Conservation (phyloP, 2,797 vertebrate genomes). For the Neosilurus hyrtlii region DNA sequence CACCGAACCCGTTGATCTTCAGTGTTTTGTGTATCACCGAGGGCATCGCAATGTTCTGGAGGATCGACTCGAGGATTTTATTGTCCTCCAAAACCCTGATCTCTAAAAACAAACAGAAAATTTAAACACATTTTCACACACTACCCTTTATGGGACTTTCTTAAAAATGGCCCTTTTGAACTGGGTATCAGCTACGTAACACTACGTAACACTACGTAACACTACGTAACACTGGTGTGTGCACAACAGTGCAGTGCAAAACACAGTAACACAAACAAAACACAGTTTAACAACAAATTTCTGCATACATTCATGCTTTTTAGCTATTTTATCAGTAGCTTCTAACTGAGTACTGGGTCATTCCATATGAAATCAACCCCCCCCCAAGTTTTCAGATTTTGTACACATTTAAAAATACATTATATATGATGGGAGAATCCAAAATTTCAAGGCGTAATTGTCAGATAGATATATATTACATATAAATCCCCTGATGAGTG, state of each 20-base stretch:
- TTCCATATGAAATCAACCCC: no score
- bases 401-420: no score
- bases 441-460: no score
- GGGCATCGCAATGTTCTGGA: constrained; percentile 82
- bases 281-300: background rate
- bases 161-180: background rate
- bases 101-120: constrained; percentile 64
- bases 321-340: background rate
- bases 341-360: background rate
- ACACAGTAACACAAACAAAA: background rate
- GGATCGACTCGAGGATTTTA: constrained; percentile 63
- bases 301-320: background rate
- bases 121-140: background rate
- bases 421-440: no score
- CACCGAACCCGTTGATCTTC: constrained; percentile 71
- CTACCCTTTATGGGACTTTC: background rate
- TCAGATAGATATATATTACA: no score
- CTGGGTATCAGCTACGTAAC: background rate
- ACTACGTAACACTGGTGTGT: no score
- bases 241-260: background rate
- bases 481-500: no score
- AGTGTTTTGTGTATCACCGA: constrained; percentile 67
- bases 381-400: no score
- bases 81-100: constrained; percentile 81
- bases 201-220: no score